Conservation (phyloP, 37 sponge, comb jelly and placozoan species). For the Ianthella basta region DNA sequence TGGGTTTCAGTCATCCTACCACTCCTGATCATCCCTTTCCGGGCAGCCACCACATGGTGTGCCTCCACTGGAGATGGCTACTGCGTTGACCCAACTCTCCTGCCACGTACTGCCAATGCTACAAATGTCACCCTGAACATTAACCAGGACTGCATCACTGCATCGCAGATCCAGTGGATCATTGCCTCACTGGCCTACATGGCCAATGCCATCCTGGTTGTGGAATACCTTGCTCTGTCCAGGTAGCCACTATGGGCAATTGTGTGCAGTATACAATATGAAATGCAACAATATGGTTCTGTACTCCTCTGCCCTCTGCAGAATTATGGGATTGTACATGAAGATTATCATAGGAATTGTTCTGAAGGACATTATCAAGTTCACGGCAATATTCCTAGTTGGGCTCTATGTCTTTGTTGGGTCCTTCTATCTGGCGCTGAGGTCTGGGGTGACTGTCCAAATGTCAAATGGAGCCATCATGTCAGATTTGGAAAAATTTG, state of each 20-base stretch:
- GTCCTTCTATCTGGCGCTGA: slow-evolving; percentile 29
- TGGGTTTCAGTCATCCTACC: not conserved
- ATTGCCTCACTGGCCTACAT: slow-evolving; percentile 10
- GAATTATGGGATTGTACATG: not conserved
- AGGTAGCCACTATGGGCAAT: not conserved
- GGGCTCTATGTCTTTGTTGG: slow-evolving; percentile 10
- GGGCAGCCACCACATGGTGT: slow-evolving; percentile 5
- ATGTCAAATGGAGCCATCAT: not conserved
- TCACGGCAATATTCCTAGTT: not conserved
- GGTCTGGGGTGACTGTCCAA: slow-evolving; percentile 4
- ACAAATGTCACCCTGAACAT: not conserved
- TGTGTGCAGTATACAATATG: not conserved
- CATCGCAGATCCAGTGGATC: not conserved
- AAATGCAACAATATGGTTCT: not conserved
- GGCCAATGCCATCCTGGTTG: not conserved
- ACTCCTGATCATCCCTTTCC: not conserved
- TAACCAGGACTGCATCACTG: not conserved
- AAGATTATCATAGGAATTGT: not conserved
- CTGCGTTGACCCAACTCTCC: not conserved
- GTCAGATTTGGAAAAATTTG: not conserved
- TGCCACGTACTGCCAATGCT: not conserved
- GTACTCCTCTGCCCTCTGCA: not conserved
- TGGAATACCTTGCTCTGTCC: slow-evolving; percentile 11
- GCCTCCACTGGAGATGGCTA: not conserved
- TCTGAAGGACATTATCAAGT: slow-evolving; percentile 22